Base-by-base conservation (phyloP, 2,797 vertebrate genomes). In the Crypturellus tataupa region DNA sequence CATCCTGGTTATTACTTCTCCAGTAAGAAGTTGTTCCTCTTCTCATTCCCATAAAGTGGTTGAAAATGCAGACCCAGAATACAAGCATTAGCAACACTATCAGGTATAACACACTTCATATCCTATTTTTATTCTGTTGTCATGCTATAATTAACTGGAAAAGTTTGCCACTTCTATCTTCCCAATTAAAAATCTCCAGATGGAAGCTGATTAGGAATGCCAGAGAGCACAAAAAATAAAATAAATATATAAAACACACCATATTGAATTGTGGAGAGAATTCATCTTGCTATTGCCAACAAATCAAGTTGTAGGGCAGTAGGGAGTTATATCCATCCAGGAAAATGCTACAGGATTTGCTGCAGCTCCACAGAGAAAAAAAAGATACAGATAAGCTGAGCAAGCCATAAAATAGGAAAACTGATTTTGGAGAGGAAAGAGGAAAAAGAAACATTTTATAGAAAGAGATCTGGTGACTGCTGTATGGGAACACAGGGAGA, bases 171-270 rank as follows among this genome's bases (percentile, higher is more conserved):
- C 21, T 17, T 82, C 24, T 20, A 77, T 94, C 64, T 89, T 86
- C 42, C 81, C 79, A 89, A 83, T 94, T 95, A 94, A 94, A 94
- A 91, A 86, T 49, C 62, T 91, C 85, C 92, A 91, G 77, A 94
- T 89, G 93, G 80, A 93, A 81, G 35, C 25, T 79, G 63, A 87
- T 53, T 89, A 67, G 73, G 55, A 59, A 71, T 80, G 72, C 51
- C 55, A 80, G 35, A 80, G 18, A 88, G 15, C 20, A 55, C 21
- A 47, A 44, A 56, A 47, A 56, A 51, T 13, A 25, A 51, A 51
- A 55, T 29, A 55, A 12, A 55, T 40, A 25, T 11, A 29, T 37
- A 56, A 44, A 44, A 42, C 9, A 9, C 51, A 0, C 29, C 56
- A 5, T 44, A 78, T 35, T 18, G 47, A 65, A 53, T 67, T 16